phyloP scores from a whole-genome alignment of 2,113 vertebrate genomes.

The Hemicordylus capensis region DNA sequence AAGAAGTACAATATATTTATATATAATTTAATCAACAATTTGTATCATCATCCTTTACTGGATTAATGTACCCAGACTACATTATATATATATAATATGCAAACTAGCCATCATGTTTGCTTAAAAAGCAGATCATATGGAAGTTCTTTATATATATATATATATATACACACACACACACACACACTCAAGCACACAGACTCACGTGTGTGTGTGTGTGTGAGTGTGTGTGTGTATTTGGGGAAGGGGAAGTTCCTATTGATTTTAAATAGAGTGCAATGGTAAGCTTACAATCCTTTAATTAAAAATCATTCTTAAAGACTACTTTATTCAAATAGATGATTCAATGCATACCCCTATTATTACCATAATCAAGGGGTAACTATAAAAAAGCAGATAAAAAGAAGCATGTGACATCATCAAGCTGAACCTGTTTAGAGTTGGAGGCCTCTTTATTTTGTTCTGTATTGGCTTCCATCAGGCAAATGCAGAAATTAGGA shows the following conservation, averaged over 20 bases:
- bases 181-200: no score
- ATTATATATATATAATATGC: background rate
- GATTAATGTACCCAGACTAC: background rate
- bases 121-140: no score
- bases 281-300: background rate
- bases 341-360: background rate
- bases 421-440: background rate
- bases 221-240: background rate
- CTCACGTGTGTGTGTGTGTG: no score
- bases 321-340: background rate
- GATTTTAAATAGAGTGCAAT: background rate
- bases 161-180: no score
- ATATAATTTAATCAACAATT: background rate
- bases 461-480: background rate
- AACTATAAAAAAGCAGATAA: background rate
- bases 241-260: background rate
- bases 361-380: background rate
- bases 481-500: background rate
- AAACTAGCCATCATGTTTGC: background rate
- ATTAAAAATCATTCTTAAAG: background rate
- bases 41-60: background rate
- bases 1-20: background rate
- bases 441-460: no score
- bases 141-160: no score
- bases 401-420: background rate